Evolutionary conservation across 2,888 invertebrate species (phyloP), one percentile per base, ranked within the genome.

Genomic region (Notodonta ziczac): DNA sequence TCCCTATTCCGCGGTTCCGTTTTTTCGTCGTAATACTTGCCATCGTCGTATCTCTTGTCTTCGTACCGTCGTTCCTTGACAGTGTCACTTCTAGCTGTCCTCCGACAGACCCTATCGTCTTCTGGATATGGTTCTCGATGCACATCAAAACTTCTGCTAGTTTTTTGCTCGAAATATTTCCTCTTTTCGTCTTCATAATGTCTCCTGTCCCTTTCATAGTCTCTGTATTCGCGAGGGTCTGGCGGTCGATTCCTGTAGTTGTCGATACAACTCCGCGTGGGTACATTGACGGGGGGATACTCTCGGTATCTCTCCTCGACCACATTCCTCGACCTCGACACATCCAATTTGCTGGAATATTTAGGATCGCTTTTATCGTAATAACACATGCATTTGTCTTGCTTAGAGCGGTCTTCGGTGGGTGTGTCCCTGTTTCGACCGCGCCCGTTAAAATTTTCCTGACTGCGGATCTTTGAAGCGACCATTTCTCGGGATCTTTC

Each of bases 111-210:
- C 60, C 84, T 76, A 1, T 86, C 86, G 5, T 88, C 89, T 0
- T 88, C 86, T 2, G 40, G 40, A 44, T 82, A 87, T 14, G 63
- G 67, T 4, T 89, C 86, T 48, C 87, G 81, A 2, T 81, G 83
- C 2, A 84, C 65, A 5, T 92, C 91, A 55, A 87, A 92, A 61
- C 91, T 92, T 61, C 91, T 81, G 60, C 89, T 91, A 2, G 87
- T 84, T 60, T 85, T 91, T 58, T 89, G 86, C 35, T 88, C 90
- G 44, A 79, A 82, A 16, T 72, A 79, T 60, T 79, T 80, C 62
- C 83, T 79, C 53, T 82, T 84, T 1, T 85, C 83, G 3, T 86
- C 86, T 0, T 88, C 87, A 55, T 82, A 84, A 51, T 75, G 70
- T 62, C 80, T 79, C 5, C 40, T 50, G 44, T 77, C 75, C 61